Conservation (phyloP, 2,888 invertebrate species). For the Heliconius ethilla region DNA sequence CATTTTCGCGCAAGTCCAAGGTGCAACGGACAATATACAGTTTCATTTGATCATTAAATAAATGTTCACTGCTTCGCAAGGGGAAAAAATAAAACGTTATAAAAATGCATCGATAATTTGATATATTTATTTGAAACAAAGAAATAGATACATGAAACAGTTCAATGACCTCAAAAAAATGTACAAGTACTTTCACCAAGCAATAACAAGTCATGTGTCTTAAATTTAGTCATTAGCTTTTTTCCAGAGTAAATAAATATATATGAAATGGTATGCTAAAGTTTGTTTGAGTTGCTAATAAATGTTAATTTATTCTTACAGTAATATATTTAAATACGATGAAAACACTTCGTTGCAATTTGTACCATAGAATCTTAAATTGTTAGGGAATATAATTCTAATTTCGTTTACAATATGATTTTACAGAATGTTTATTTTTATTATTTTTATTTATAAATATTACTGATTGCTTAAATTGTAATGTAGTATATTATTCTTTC, state of each 20-base stretch:
- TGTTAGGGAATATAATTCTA: not conserved
- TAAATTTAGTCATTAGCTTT: slow-evolving; percentile 38
- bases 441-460: not conserved
- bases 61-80: not conserved
- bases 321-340: not conserved
- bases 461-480: not conserved
- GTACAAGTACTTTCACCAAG: slow-evolving; percentile 59
- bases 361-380: not conserved
- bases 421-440: not conserved
- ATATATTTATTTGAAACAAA: slow-evolving; percentile 4
- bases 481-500: not conserved
- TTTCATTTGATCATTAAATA: slow-evolving; percentile 16
- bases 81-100: too few relatives aligned
- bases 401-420: not conserved
- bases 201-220: slow-evolving; percentile 51
- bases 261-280: slow-evolving; percentile 41
- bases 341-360: not conserved
- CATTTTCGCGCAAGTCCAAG: slow-evolving; percentile 21
- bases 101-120: not conserved
- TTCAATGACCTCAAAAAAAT: slow-evolving; percentile 50
- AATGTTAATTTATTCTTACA: not conserved
- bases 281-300: slow-evolving; percentile 4
- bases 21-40: slow-evolving; percentile 29
- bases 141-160: slow-evolving; percentile 32
- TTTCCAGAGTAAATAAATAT: slow-evolving; percentile 39